Conservation (phyloP, 2,797 vertebrate species). For the Malurus splendens region DNA sequence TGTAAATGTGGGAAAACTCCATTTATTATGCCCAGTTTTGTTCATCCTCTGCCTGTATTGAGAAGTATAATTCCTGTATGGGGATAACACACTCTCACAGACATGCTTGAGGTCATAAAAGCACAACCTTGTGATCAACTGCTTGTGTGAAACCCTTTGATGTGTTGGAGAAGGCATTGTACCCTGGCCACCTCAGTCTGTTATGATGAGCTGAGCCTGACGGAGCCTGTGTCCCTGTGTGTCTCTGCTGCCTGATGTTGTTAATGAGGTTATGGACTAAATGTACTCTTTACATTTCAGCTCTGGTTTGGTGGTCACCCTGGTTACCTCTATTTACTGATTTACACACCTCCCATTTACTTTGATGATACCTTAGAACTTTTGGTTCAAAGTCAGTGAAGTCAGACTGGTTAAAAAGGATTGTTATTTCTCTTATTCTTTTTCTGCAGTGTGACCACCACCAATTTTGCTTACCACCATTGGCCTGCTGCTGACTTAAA, state of each 20-base stretch:
- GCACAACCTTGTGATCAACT: background rate
- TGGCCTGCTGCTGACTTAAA: background rate
- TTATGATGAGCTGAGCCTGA: background rate
- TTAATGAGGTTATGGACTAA: background rate
- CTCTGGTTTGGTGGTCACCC: background rate
- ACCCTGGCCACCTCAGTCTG: fast-evolving
- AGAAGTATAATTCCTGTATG: background rate
- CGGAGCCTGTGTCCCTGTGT: background rate
- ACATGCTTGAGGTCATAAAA: background rate
- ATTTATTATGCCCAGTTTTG: background rate
- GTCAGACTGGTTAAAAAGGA: background rate
- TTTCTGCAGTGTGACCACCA: background rate
- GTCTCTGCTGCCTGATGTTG: background rate
- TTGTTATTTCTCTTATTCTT: background rate
- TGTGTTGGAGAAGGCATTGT: background rate
- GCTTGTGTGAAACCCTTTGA: fast-evolving
- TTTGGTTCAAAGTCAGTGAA: background rate
- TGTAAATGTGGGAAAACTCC: background rate
- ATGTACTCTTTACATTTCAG: background rate
- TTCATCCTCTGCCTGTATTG: background rate
- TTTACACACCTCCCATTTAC: background rate
- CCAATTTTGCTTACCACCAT: background rate
- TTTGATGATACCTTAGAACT: background rate
- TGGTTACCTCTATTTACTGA: background rate
- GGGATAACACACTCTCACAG: background rate